Base-by-base conservation (phyloP, 2,113 vertebrate genomes). In the Forbesichthys agassizii region DNA sequence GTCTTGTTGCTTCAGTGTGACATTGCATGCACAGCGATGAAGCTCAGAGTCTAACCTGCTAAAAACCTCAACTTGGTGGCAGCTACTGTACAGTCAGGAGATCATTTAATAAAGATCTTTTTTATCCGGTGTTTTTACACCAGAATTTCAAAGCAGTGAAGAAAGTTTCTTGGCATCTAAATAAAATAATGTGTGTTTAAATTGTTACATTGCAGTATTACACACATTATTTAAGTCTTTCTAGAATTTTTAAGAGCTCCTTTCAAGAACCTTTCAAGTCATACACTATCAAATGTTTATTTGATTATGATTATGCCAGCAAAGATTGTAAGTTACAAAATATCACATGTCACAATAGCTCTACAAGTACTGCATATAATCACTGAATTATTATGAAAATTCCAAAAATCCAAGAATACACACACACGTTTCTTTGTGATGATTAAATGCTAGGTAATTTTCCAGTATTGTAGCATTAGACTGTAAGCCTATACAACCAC, bases 51-150 rank as follows among this genome's bases (percentile, higher is more conserved):
- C 47, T 52, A 67, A 77, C 64, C 64, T 13, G 9, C 27, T 78
- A 77, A 84, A 58, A 48, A 13, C 62, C n/a, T 27, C 42, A 42
- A 51, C 61, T 66, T 68, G 74, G 84, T 79, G 76, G 79, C 64
- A 77, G 73, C 75, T 78, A 83, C 70, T 64, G 74, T 84, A 75
- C 71, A 74, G 83, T 77, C 63, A 77, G 71, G 55, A 74, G 79
- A 73, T 86, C 87, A 89, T 87, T 88, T 73, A 85, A 88, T 89
- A 89, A 88, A 83, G 83, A 73, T 88, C 61, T 67, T 75, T 86
- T 88, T 73, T 78, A 75, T 42, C 47, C 27, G 0, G 33, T 11
- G 48, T 62, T 66, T 75, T 71, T 54, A 62, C 60, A 70, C 33
- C 42, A 33, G 59, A 64, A 68, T 52, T 52, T 67, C 72, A 81